phyloP scores from a whole-genome alignment of 1,140 invertebrate genomes.

The Pseudomyrmex cubaensis region DNA sequence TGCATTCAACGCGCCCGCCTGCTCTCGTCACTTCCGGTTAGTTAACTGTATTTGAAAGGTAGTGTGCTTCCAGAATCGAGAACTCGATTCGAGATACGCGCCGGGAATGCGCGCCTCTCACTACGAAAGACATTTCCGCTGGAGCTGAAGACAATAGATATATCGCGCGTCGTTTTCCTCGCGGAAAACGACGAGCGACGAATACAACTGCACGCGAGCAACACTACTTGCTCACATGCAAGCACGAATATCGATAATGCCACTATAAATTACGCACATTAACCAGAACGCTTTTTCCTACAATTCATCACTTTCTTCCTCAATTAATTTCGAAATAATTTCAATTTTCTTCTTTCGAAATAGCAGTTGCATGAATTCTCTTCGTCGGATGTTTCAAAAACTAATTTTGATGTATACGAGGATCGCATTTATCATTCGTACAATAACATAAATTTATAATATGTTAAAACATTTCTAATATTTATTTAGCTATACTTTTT shows the following conservation, averaged over 20 bases:
- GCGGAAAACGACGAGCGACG: conserved; percentile 25
- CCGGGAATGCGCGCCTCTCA: conserved; percentile 67
- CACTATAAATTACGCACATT: conserved; percentile 3
- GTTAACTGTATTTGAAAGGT: conserved; percentile 74
- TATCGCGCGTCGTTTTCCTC: conserved; percentile 37
- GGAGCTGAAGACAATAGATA: conserved; percentile 55
- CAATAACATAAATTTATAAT: no score
- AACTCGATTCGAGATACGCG: conserved; percentile 75
- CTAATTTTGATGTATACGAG: no score
- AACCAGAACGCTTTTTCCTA: conserved; percentile 20
- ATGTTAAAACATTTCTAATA: background rate
- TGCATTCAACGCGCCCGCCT: conserved; percentile 68
- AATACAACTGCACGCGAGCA: background rate
- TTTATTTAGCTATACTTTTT: no score
- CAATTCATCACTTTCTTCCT: background rate
- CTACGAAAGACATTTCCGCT: conserved; percentile 62
- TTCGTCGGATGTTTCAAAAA: no score
- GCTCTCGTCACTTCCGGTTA: conserved; percentile 76
- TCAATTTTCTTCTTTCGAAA: background rate
- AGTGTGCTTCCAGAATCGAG: conserved; percentile 69
- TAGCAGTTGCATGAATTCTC: background rate
- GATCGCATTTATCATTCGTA: no score
- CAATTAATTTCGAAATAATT: conserved; percentile 25
- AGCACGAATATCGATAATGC: background rate
- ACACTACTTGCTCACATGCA: no score